phyloP scores from a whole-genome alignment of 2,797 vertebrate genomes.

The Crenuchus spilurus region DNA sequence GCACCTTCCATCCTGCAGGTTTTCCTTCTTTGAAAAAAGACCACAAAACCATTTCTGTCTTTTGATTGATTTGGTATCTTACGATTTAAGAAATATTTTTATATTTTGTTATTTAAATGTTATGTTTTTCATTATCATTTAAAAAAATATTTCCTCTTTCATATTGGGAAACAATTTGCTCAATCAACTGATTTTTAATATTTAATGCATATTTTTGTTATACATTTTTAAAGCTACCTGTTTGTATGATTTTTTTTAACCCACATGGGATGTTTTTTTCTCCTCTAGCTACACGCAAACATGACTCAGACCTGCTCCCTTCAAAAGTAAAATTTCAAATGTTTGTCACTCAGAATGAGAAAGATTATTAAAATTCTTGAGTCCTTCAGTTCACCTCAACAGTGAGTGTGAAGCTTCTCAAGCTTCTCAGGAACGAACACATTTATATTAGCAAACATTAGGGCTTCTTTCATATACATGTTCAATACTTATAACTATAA shows the following conservation, averaged over 20 bases:
- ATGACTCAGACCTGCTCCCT: neutral
- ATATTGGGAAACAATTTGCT: neutral
- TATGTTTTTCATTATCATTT: neutral
- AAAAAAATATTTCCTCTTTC: neutral
- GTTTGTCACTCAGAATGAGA: constrained; percentile 5
- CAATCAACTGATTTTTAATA: neutral
- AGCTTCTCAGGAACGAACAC: neutral
- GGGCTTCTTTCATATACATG: constrained; percentile 11
- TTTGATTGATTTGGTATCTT: neutral
- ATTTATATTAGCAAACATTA: constrained; percentile 24
- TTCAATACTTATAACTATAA: constrained; percentile 7
- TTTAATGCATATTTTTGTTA: neutral
- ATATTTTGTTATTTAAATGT: neutral
- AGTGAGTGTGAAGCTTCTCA: neutral
- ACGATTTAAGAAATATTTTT: neutral
- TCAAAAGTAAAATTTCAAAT: constrained; percentile 7
- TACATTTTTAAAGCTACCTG: neutral
- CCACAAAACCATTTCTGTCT: neutral
- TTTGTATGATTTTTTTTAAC: neutral
- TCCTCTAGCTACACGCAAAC: neutral
- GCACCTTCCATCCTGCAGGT: neutral
- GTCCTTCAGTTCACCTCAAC: constrained; percentile 4
- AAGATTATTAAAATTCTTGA: constrained; percentile 24
- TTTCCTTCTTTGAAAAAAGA: too few species aligned
- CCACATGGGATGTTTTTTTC: neutral